phyloP scores from a whole-genome alignment of 2,888 invertebrate species.

The Ecliptopera silaceata region DNA sequence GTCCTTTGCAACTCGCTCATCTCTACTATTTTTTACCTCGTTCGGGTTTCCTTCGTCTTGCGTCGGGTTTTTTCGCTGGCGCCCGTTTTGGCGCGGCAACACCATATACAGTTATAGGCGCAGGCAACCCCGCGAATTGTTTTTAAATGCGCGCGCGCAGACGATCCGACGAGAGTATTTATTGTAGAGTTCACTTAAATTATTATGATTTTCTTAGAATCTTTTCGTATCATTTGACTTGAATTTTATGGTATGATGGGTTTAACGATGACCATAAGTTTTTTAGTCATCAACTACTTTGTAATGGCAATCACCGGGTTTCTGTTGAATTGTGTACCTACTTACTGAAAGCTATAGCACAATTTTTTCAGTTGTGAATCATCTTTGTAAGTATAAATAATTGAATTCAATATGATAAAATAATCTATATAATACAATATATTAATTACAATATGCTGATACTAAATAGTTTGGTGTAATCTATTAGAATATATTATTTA shows the following conservation, averaged over 20 bases:
- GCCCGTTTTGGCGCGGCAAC: conserved; percentile 72
- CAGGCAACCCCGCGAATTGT: conserved; percentile 80
- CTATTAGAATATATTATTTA: too few species aligned
- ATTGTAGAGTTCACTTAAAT: conserved; percentile 31
- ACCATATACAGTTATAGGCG: conserved; percentile 79
- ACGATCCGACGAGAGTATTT: conserved; percentile 27
- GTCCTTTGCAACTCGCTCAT: conserved; percentile 17
- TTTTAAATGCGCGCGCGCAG: conserved; percentile 67
- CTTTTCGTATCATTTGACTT: background rate
- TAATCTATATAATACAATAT: too few species aligned
- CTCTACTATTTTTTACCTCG: conserved; percentile 55
- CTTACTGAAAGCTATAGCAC: too few species aligned
- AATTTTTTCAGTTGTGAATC: too few species aligned
- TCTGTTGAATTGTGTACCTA: too few species aligned
- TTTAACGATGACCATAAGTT: conserved; percentile 2
- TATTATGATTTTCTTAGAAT: conserved; percentile 30
- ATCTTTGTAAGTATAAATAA: too few species aligned
- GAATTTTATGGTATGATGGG: background rate
- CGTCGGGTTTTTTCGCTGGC: conserved; percentile 71
- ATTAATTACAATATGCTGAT: too few species aligned
- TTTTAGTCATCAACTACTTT: background rate
- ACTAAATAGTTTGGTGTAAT: too few species aligned
- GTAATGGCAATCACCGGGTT: too few species aligned
- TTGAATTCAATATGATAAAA: too few species aligned
- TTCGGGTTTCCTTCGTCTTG: conserved; percentile 72